Conservation (phyloP, 2,113 vertebrate species). For the Oreochromis tanganicae region DNA sequence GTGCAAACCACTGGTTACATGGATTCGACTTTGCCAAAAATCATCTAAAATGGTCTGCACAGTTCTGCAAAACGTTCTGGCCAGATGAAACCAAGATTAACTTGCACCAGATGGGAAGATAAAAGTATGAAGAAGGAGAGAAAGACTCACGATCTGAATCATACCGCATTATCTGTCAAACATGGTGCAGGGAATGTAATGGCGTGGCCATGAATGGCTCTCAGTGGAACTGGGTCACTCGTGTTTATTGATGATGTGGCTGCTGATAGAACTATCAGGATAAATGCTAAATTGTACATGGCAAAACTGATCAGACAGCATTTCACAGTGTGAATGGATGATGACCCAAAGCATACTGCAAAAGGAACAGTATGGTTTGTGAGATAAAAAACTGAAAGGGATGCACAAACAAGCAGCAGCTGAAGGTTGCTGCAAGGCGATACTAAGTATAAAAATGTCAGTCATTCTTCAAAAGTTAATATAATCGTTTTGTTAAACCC, state of each 20-base stretch:
- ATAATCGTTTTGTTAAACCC: neutral
- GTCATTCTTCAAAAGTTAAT: neutral
- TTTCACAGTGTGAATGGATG: neutral
- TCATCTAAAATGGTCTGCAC: neutral
- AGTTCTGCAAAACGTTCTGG: neutral
- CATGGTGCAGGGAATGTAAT: neutral
- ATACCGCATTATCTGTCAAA: neutral
- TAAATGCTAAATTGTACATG: neutral
- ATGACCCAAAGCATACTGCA: neutral
- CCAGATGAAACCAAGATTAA: neutral
- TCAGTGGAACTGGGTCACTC: neutral
- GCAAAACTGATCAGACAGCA: neutral
- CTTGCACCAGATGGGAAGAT: neutral
- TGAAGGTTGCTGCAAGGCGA: neutral
- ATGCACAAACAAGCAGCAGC: neutral
- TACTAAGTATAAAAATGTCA: neutral
- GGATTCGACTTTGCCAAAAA: neutral
- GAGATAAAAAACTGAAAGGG: neutral
- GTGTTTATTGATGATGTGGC: neutral
- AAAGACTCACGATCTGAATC: neutral
- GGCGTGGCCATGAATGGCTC: neutral
- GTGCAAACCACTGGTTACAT: neutral
- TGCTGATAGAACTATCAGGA: neutral
- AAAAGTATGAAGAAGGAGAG: neutral
- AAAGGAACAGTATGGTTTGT: neutral